These are phyloP conservation scores for Spialia ferax DNA, from an alignment of 2,888 invertebrate species.

Conservation along the genomic window DNA sequence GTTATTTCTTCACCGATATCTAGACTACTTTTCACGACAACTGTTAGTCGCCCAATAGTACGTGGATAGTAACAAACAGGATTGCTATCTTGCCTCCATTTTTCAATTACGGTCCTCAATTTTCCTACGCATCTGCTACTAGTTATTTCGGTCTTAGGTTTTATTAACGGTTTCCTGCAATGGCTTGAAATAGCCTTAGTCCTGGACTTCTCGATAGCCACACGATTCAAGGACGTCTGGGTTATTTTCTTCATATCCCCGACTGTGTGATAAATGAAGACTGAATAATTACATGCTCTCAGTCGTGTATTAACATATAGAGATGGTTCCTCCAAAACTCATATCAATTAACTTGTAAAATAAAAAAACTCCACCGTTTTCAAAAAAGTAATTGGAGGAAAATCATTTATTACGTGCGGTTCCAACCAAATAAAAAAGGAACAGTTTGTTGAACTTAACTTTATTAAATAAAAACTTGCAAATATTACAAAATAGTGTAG, in stretches of 20 bases:
- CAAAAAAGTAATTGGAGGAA: no score
- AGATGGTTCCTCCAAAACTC: no score
- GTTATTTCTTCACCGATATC: background rate
- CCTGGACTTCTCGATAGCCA: constrained; percentile 9
- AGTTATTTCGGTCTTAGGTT: constrained; percentile 62
- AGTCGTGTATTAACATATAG: no score
- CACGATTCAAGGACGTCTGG: constrained; percentile 9
- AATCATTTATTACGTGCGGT: no score
- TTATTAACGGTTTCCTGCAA: constrained; percentile 66
- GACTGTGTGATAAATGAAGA: background rate
- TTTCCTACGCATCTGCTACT: constrained; percentile 58
- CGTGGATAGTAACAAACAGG: constrained; percentile 8
- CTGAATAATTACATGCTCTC: no score
- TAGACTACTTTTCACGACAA: constrained; percentile 32
- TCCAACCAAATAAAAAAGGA: no score
- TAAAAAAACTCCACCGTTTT: no score
- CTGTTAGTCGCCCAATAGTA: constrained; percentile 26
- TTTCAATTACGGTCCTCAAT: constrained; percentile 71
- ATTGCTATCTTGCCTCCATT: constrained; percentile 50
- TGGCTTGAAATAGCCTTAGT: constrained; percentile 52
- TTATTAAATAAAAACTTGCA: background rate
- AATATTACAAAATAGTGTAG: background rate
- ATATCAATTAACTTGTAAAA: no score
- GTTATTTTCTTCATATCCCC: background rate
- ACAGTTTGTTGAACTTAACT: no score